phyloP scores from a whole-genome alignment of 2,888 invertebrate species.

The Drosophila nigricruria region DNA sequence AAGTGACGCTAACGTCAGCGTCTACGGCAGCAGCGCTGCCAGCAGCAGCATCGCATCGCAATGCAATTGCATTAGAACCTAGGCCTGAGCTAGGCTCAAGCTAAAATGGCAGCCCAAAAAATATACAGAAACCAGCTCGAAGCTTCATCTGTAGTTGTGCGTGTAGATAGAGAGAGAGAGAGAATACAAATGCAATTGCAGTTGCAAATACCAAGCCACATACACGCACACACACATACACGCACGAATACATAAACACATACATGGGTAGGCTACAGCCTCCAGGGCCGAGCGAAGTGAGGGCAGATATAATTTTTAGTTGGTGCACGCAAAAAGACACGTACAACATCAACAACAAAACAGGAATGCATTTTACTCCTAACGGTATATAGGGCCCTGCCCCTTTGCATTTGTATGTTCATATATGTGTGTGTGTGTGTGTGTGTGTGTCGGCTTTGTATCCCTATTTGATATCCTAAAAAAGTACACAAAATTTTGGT shows the following conservation, averaged over 20 bases:
- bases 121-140: constrained; percentile 36
- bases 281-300: constrained; percentile 20
- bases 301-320: constrained; percentile 65
- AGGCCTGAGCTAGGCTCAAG: constrained; percentile 43
- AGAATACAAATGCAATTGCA: constrained; percentile 66
- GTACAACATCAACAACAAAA: constrained; percentile 37
- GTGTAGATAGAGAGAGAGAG: constrained; percentile 48
- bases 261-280: constrained; percentile 21
- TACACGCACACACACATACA: neutral
- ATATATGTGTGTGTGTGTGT: constrained; percentile 24
- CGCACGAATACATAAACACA: neutral
- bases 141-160: constrained; percentile 38
- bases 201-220: constrained; percentile 30
- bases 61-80: constrained; percentile 69
- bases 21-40: constrained; percentile 16
- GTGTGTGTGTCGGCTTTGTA: constrained; percentile 51
- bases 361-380: constrained; percentile 67
- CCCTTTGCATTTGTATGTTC: constrained; percentile 20
- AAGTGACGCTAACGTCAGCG: constrained; percentile 32
- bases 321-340: constrained; percentile 62
- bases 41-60: constrained; percentile 25
- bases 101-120: constrained; percentile 65
- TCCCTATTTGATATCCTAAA: constrained; percentile 83
- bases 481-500: constrained; percentile 80
- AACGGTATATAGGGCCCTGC: constrained; percentile 45